Conservation (phyloP, 2,113 vertebrate genomes). For the Solea senegalensis region DNA sequence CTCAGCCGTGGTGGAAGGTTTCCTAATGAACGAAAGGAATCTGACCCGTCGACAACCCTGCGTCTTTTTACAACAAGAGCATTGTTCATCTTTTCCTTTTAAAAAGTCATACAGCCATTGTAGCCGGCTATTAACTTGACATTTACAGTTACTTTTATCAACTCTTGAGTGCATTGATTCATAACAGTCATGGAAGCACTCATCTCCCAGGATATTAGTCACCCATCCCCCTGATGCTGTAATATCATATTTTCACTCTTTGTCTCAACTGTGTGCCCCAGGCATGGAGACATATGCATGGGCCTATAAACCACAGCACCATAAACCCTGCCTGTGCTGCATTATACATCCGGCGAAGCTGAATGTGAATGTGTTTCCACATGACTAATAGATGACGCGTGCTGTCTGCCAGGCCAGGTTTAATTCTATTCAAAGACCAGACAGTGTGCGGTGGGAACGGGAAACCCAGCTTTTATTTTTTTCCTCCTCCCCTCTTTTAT, state of each 20-base stretch:
- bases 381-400: conserved; percentile 78
- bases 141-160: conserved; percentile 74
- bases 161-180: conserved; percentile 75
- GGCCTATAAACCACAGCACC: conserved; percentile 53
- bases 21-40: conserved; percentile 62
- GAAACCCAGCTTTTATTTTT: conserved; percentile 10
- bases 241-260: conserved; percentile 75
- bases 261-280: conserved; percentile 58
- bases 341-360: conserved; percentile 65
- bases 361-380: conserved; percentile 69
- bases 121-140: conserved; percentile 71
- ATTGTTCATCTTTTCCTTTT: conserved; percentile 78
- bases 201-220: conserved; percentile 69
- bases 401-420: conserved; percentile 58
- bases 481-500: neutral
- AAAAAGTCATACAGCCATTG: conserved; percentile 58
- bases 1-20: conserved; percentile 35
- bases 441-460: conserved; percentile 56
- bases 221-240: conserved; percentile 43
- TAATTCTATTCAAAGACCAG: conserved; percentile 44
- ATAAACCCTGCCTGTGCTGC: conserved; percentile 71
- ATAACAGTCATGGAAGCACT: conserved; percentile 73
- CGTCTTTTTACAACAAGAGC: conserved; percentile 60
- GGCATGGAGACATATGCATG: conserved; percentile 63
- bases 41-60: conserved; percentile 71